Conservation (phyloP, 2,797 vertebrate species). For the Mus minutoides region DNA sequence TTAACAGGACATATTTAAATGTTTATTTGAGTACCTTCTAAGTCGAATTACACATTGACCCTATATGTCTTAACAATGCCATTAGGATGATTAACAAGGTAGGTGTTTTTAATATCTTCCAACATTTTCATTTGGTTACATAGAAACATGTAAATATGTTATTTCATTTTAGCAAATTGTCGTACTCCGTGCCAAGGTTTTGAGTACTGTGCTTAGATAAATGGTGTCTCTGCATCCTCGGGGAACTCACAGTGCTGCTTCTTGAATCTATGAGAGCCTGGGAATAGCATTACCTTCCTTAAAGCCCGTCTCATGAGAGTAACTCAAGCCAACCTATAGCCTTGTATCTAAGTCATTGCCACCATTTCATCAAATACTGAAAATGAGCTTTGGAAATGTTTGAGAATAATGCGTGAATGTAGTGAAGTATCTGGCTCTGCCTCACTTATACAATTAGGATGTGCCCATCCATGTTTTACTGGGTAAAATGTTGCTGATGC, state of each 20-base stretch:
- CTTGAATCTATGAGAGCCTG: neutral
- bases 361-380: neutral
- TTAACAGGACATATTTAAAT: neutral
- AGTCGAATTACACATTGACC: slow-evolving; percentile 3
- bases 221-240: slow-evolving; percentile 6
- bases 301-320: neutral
- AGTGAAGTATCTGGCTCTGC: neutral
- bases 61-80: neutral
- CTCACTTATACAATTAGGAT: neutral
- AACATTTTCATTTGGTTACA: neutral
- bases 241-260: neutral
- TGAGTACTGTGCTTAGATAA: slow-evolving; percentile 1
- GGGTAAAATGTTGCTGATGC: neutral
- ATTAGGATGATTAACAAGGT: neutral
- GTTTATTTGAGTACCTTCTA: neutral
- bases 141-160: neutral
- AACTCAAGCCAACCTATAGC: rapidly evolving
- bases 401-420: too few relatives aligned
- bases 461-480: neutral
- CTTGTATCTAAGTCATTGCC: neutral
- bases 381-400: neutral
- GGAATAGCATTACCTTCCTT: neutral
- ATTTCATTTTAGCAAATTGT: slow-evolving; percentile 54
- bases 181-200: neutral
- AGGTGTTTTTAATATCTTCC: neutral